Conservation (phyloP, 2,797 vertebrate genomes). For the Cyclura pinguis region DNA sequence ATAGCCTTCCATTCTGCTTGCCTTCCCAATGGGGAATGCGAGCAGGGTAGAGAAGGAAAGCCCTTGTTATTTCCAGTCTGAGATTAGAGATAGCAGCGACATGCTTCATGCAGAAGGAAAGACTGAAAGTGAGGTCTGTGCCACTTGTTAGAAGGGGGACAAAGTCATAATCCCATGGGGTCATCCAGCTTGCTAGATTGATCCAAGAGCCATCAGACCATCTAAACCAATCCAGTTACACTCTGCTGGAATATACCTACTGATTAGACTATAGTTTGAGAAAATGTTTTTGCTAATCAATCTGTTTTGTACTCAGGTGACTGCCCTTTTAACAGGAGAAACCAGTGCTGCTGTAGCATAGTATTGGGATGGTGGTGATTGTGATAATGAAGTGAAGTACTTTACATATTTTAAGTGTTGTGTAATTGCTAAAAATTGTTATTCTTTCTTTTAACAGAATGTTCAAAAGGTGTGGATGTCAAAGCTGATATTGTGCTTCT, state of each 20-base stretch:
- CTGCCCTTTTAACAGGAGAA: not conserved
- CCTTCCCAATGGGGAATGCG: no score
- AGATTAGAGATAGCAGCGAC: no score
- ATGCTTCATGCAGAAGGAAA: no score
- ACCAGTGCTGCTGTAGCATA: not conserved
- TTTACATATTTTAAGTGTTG: not conserved
- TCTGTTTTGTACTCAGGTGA: slow-evolving; percentile 16
- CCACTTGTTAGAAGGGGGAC: no score
- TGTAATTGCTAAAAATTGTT: slow-evolving; percentile 1
- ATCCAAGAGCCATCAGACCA: no score
- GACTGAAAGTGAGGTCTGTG: no score
- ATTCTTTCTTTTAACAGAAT: slow-evolving; percentile 85
- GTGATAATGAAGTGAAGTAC: not conserved
- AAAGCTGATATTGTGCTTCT: slow-evolving; percentile 96
- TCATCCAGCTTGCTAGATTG: no score
- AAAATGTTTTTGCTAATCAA: slow-evolving; percentile 8
- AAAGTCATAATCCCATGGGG: no score
- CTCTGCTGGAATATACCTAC: not conserved
- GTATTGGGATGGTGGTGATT: not conserved
- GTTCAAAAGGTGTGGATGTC: slow-evolving; percentile 93
- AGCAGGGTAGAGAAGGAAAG: no score
- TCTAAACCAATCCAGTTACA: no score
- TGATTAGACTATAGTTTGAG: slow-evolving; percentile 23
- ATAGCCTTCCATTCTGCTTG: no score
- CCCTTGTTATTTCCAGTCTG: no score